Base-by-base conservation (phyloP, 1,140 invertebrate species). In the Pseudomyrmex dendroicus region DNA sequence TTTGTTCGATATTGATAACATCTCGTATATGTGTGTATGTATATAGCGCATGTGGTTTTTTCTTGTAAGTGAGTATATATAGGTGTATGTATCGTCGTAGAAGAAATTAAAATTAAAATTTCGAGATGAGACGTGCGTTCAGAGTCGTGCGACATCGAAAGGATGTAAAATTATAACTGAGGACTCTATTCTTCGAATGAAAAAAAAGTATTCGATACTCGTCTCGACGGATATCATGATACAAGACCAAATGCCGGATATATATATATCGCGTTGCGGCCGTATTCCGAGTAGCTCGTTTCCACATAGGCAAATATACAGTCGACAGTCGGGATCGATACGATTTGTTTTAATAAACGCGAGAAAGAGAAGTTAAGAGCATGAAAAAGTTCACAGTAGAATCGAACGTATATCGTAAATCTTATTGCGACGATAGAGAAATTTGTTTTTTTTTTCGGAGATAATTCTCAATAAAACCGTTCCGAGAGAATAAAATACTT, bases 121-220 rank as follows among this genome's bases (percentile, higher is more conserved):
- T 66, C 35, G 56, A 56, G 13, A 78, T 84, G 64, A 82, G 68
- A 70, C 35, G n/a, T n/a, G n/a, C 82, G 54, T 62, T 48, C 50
- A 50, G 63, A 82, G 44, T 35, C 22, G 2, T 73, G 73, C 48
- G 15, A 82, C 12, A 82, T 73, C 35, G 61, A 22, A 64, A 54
- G 9, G 15, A 83, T 56, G 9, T 44, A 57, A 54, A 68, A 78
- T 68, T 57, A 68, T 44, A 68, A 25, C 25, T 66, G 35, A 17
- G 48, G 61, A 56, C 1, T 12, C 4, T 44, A 48, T 67, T 68
- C 10, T 67, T 68, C 10, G 10, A 8, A 52, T 2, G 15, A 13
- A 15, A 46, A 44, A 78, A 25, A 2, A 15, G 48, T 57, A 78
- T 77, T 67, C 62, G 62, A 77, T 68, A 78, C 3, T 44, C 35